Percentiles rank a stretch among this genome's conserved stretches.
These are phyloP conservation scores for Torymus texanus DNA, from an alignment of 2,888 invertebrate species.

Conservation along the genomic window DNA sequence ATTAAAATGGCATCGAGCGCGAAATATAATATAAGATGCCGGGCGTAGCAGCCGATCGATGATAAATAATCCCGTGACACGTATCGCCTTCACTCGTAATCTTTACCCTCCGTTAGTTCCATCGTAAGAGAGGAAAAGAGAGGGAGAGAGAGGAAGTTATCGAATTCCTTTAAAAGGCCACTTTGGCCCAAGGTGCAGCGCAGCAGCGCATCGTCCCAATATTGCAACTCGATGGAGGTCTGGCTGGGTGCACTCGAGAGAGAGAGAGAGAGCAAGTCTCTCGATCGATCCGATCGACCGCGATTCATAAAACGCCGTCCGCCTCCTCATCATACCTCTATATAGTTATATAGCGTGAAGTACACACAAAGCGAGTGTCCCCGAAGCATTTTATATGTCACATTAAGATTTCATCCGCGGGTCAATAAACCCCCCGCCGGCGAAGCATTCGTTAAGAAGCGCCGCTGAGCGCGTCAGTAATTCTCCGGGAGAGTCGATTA, in stretches of 20 bases:
- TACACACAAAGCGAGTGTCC: too few species aligned
- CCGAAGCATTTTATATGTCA: constrained; percentile 33
- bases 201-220: neutral
- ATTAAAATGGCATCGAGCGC: too few species aligned
- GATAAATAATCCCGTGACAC: too few species aligned
- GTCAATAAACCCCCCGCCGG: constrained; percentile 40
- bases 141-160: neutral
- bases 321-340: neutral
- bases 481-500: constrained; percentile 42
- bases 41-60: too few species aligned
- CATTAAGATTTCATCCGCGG: constrained; percentile 44
- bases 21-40: too few species aligned
- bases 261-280: neutral
- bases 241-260: neutral
- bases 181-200: constrained; percentile 12
- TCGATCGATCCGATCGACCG: constrained; percentile 21
- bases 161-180: constrained; percentile 40
- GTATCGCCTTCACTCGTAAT: neutral
- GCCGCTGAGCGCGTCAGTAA: constrained; percentile 18
- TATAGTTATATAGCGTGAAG: too few species aligned
- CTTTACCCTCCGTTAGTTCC: constrained; percentile 4
- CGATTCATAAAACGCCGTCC: constrained; percentile 18
- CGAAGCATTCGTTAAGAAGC: neutral
- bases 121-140: neutral
- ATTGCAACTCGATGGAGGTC: neutral